Evolutionary conservation across 2,888 invertebrate genomes (phyloP).

Genomic region (Dryobota labecula): DNA sequence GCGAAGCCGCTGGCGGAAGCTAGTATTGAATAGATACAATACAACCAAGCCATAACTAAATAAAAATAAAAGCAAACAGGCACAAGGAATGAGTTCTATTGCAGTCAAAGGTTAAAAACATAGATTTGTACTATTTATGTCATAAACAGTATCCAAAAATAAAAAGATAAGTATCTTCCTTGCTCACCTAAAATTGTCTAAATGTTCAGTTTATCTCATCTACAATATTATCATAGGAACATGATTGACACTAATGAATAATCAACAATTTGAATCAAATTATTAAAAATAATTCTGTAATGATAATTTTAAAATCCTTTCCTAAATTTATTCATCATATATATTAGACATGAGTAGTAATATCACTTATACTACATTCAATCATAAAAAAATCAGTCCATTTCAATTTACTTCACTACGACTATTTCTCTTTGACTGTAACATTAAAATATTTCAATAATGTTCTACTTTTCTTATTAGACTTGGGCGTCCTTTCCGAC

Average conservation of each 20-base stretch:
- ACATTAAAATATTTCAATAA: slow-evolving; percentile 83
- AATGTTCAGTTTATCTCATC: slow-evolving; percentile 15
- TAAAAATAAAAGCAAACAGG: slow-evolving; percentile 2
- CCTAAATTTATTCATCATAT: slow-evolving; percentile 15
- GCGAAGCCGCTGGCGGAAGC: too few relatives aligned
- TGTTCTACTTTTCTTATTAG: slow-evolving; percentile 74
- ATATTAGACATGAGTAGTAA: slow-evolving; percentile 2
- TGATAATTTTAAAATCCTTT: slow-evolving; percentile 3
- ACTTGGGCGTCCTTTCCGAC: slow-evolving; percentile 76
- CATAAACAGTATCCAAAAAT: slow-evolving; percentile 27
- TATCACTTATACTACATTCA: slow-evolving; percentile 42
- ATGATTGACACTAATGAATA: slow-evolving; percentile 23
- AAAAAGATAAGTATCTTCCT: slow-evolving; percentile 6
- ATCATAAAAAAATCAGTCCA: slow-evolving; percentile 65
- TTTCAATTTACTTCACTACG: slow-evolving; percentile 28
- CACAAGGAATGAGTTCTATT: slow-evolving; percentile 21
- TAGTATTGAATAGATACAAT: neutral
- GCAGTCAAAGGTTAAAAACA: slow-evolving; percentile 24
- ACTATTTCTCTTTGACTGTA: slow-evolving; percentile 72
- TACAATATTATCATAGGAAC: slow-evolving; percentile 31
- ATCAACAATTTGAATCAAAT: neutral
- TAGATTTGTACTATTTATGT: slow-evolving; percentile 14
- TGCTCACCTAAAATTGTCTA: neutral
- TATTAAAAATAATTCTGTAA: slow-evolving; percentile 13
- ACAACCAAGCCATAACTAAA: slow-evolving; percentile 1